Evolutionary conservation across 2,113 vertebrate species (phyloP).

Genomic region (Scatophagus argus): DNA sequence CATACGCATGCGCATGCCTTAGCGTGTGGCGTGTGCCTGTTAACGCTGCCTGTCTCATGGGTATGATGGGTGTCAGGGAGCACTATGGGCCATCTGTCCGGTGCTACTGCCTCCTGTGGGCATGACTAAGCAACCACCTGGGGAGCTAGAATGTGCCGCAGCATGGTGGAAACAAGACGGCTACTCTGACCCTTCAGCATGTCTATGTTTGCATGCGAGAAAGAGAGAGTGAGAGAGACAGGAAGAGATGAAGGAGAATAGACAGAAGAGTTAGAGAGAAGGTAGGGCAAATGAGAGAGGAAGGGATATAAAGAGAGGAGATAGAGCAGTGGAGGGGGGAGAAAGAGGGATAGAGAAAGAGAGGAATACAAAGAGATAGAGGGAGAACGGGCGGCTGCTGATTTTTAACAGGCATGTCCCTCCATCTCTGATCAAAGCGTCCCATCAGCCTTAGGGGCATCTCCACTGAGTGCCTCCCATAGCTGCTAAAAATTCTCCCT

Average conservation of each 20-base stretch:
- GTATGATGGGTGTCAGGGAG: conserved; percentile 45
- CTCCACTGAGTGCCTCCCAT: conserved; percentile 64
- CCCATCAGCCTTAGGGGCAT: conserved; percentile 76
- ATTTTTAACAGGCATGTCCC: conserved; percentile 77
- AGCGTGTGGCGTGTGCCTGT: conserved; percentile 32
- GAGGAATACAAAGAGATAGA: conserved; percentile 69
- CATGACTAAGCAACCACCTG: conserved; percentile 38
- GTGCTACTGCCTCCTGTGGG: conserved; percentile 38
- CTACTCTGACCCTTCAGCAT: conserved; percentile 31
- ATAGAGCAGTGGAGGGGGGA: conserved; percentile 3
- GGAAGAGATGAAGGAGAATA: neutral
- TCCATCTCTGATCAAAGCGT: conserved; percentile 79
- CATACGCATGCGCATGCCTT: neutral
- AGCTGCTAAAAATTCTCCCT: conserved; percentile 73
- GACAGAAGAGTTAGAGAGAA: neutral
- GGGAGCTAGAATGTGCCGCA: conserved; percentile 20
- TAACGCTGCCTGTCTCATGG: conserved; percentile 35
- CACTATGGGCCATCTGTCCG: conserved; percentile 35
- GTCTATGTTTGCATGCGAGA: conserved; percentile 20
- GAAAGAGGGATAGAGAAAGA: conserved; percentile 44
- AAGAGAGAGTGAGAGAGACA: neutral
- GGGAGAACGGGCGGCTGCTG: conserved; percentile 51
- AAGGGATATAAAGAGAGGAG: conserved; percentile 16
- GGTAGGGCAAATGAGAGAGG: conserved; percentile 5
- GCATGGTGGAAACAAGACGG: conserved; percentile 15